Percentiles rank a stretch among this genome's conserved stretches.
These are phyloP conservation scores for Dipodomys spectabilis DNA, from an alignment of 2,113 vertebrate species.

Conservation along the genomic window DNA sequence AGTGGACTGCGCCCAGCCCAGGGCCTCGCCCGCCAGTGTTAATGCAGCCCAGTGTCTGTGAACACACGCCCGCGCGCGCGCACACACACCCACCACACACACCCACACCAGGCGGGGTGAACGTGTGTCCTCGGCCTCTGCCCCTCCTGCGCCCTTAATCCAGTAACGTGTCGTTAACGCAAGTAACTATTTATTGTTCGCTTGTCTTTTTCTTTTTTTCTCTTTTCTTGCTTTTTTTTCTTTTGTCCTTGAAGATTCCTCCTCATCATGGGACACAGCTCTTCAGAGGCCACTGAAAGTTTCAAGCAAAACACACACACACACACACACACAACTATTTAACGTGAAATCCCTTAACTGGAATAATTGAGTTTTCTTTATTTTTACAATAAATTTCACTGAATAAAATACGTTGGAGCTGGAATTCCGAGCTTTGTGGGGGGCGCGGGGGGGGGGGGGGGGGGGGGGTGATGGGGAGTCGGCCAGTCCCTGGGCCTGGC, in stretches of 20 bases:
- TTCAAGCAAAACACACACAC: not conserved
- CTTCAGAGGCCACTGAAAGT: slow-evolving; percentile 94
- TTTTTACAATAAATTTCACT: slow-evolving; percentile 92
- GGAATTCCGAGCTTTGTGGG: slow-evolving; percentile 91
- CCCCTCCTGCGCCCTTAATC: slow-evolving; percentile 94
- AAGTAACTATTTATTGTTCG: slow-evolving; percentile 99
- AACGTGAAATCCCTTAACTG: slow-evolving; percentile 98
- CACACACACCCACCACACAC: not conserved
- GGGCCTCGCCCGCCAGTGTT: too few relatives aligned
- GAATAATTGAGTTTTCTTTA: slow-evolving; percentile 95
- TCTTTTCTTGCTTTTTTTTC: slow-evolving; percentile 54
- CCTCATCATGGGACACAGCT: slow-evolving; percentile 88
- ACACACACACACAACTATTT: slow-evolving; percentile 90
- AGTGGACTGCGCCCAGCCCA: too few relatives aligned
- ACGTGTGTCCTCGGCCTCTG: slow-evolving; percentile 90
- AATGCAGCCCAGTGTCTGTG: too few relatives aligned
- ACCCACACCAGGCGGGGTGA: slow-evolving; percentile 84
- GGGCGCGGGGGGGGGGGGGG: slow-evolving; percentile 84
- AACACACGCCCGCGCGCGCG: not conserved
- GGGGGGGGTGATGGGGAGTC: slow-evolving; percentile 85
- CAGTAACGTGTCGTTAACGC: slow-evolving; percentile 97
- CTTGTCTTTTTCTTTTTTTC: slow-evolving; percentile 77
- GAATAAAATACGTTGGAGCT: slow-evolving; percentile 90
- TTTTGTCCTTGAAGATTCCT: slow-evolving; percentile 83
- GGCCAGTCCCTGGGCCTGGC: slow-evolving; percentile 89